Evolutionary conservation across 2,888 invertebrate species (phyloP), one percentile per base, ranked within the genome.

Genomic region (Pherbina coryleti): DNA sequence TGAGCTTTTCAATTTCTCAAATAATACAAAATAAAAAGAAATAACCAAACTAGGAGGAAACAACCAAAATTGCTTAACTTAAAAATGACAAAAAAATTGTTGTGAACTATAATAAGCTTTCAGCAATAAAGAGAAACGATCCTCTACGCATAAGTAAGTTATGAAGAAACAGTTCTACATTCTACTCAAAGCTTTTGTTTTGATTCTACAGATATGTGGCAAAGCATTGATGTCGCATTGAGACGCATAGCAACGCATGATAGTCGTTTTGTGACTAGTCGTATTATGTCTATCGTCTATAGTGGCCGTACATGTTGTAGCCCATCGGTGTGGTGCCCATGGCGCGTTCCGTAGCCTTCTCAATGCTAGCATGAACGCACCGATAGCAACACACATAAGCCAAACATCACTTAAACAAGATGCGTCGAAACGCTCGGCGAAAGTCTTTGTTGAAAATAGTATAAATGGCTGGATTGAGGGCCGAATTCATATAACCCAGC

Each of bases 391-490:
- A 94, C 94, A 94, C 94, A 91, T 94, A 94, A 87, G 94, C 93
- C 91, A 95, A 94, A 94, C 94, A 94, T 96, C 95, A 97, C 94
- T 97, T 97, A 91, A 97, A 98, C 90, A 98, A 92, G 91, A 98
- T 98, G 90, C 97, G 94, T 83, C 97, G 93, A 90, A 98, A 98
- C 81, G 98, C 98, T 86, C 97, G 93, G 84, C 98, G 93, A 91
- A 98, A 98, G 92, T 98, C 98, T 92, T 98, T 96, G 91, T 98
- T 98, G 91, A 98, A 98, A 87, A 98, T 97, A 79, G 98, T 98
- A 90, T 98, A 98, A 86, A 98, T 98, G 86, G 96, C 96, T 79
- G 98, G 98, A 91, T 98, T 98, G 75, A 98, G 91, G 71, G 97
- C 98, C 78, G 97, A 98, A 90, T 98, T 98, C 94, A 97, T 97